phyloP scores from a whole-genome alignment of 2,113 vertebrate genomes.

The Macrotis lagotis region DNA sequence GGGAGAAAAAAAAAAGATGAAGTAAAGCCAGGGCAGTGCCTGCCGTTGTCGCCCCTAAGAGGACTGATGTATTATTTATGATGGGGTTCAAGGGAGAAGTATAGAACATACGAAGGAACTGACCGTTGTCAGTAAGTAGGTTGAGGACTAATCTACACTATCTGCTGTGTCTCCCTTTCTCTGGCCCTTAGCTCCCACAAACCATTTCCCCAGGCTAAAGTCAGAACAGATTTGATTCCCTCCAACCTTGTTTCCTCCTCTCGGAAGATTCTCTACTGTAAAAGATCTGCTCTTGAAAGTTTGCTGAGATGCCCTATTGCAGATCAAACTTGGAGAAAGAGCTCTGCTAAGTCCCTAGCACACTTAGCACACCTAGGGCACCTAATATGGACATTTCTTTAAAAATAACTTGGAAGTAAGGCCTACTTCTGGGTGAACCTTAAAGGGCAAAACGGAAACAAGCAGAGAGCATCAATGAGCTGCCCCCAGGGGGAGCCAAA shows the following conservation, averaged over 20 bases:
- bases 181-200: background rate
- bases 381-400: background rate
- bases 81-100: background rate
- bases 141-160: background rate
- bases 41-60: background rate
- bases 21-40: background rate
- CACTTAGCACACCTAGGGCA: rapidly evolving
- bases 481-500: background rate
- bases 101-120: background rate
- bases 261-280: background rate
- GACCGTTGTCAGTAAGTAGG: background rate
- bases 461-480: background rate
- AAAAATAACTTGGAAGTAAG: background rate
- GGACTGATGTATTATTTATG: background rate
- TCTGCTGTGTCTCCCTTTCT: background rate
- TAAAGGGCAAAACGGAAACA: background rate
- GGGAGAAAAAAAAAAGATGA: background rate
- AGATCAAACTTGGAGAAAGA: background rate
- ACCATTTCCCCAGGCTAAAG: background rate
- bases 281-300: background rate
- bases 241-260: background rate
- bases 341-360: background rate
- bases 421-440: background rate
- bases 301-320: background rate
- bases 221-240: background rate